These are phyloP conservation scores for Lagodon rhomboides DNA, from an alignment of 2,797 vertebrate species.

Conservation along the genomic window DNA sequence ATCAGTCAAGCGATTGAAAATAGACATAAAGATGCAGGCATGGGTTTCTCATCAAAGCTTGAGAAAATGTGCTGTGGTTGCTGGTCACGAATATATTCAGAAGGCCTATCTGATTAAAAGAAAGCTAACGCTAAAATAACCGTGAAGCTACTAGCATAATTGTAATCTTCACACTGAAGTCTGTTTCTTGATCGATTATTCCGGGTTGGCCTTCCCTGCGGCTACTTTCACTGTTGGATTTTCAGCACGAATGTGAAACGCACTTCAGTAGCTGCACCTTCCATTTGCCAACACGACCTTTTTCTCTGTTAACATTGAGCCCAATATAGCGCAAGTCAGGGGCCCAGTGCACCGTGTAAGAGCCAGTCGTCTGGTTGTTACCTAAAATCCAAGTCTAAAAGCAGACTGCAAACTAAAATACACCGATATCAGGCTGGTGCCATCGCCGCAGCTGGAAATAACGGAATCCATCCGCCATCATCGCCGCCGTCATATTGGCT, in stretches of 20 bases:
- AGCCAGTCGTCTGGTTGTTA: rapidly evolving
- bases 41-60: background rate
- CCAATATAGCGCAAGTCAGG: background rate
- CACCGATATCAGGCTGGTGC: background rate
- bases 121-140: rapidly evolving
- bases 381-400: background rate
- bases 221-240: slow-evolving; percentile 6
- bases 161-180: slow-evolving; percentile 9
- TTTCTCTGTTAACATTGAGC: slow-evolving; percentile 1
- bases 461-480: slow-evolving; percentile 75
- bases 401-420: background rate
- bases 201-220: background rate
- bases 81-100: rapidly evolving
- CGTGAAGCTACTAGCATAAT: background rate
- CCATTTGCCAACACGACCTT: slow-evolving; percentile 62
- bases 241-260: slow-evolving; percentile 24
- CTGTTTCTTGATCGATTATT: slow-evolving; percentile 5
- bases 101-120: no score
- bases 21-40: background rate
- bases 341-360: rapidly evolving
- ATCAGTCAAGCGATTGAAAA: background rate
- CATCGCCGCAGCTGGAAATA: slow-evolving; percentile 63
- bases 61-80: rapidly evolving
- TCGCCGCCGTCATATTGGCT: slow-evolving; percentile 66
- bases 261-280: slow-evolving; percentile 60